A percentile compares a stretch with the other conserved stretches of the same genome.
Evolutionary conservation across 1,140 invertebrate species (phyloP).

Genomic region (Leptinotarsa defecta): DNA sequence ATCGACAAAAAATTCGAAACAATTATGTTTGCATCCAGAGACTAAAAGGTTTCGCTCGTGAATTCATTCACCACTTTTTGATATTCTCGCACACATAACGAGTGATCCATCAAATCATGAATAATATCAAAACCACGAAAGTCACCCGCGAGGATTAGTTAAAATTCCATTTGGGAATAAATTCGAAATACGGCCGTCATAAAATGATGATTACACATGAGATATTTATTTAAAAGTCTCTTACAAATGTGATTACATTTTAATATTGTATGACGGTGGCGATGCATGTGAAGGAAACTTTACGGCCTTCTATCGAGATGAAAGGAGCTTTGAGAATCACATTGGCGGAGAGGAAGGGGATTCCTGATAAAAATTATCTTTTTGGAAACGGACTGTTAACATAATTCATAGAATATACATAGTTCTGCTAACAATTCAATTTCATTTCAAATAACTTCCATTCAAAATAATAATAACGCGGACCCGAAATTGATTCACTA

Average conservation of each 20-base stretch:
- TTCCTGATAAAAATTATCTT: too few relatives aligned
- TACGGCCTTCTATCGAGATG: slow-evolving; percentile 40
- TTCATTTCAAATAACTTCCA: too few relatives aligned
- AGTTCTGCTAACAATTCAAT: too few relatives aligned
- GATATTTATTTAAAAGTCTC: slow-evolving; percentile 47
- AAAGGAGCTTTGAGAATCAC: slow-evolving; percentile 24
- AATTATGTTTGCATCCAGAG: too few relatives aligned
- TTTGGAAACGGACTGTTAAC: too few relatives aligned
- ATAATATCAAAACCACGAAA: slow-evolving; percentile 16
- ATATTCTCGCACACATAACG: too few relatives aligned
- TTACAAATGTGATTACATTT: slow-evolving; percentile 51
- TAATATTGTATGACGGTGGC: slow-evolving; percentile 47
- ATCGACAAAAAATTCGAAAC: too few relatives aligned
- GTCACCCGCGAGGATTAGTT: slow-evolving; percentile 22
- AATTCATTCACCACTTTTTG: too few relatives aligned
- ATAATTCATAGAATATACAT: too few relatives aligned
- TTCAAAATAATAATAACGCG: too few relatives aligned
- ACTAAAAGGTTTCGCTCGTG: too few relatives aligned
- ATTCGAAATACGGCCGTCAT: slow-evolving; percentile 33
- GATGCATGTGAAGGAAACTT: slow-evolving; percentile 44
- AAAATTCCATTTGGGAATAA: slow-evolving; percentile 31
- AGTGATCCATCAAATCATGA: neutral
- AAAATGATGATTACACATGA: slow-evolving; percentile 46
- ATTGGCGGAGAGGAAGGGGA: neutral
- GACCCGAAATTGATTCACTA: too few relatives aligned